phyloP scores from a whole-genome alignment of 2,113 vertebrate species.

The Arothron firmamentum region DNA sequence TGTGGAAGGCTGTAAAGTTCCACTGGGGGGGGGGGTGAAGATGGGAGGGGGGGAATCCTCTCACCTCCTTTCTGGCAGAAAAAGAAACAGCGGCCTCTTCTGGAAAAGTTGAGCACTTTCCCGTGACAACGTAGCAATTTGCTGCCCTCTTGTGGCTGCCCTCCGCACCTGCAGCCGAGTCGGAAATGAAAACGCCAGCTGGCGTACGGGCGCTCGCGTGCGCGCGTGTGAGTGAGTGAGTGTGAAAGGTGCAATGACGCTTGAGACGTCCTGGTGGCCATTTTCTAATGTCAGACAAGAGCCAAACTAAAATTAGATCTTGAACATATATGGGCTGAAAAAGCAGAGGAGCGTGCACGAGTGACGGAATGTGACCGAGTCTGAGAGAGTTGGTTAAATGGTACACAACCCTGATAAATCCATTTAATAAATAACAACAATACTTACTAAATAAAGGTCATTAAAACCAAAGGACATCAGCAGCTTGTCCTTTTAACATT shows the following conservation, averaged over 20 bases:
- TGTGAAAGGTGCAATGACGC: conserved; percentile 16
- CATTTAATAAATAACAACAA: too few relatives aligned
- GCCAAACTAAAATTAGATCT: conserved; percentile 50
- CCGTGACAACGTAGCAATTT: not conserved
- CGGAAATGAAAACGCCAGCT: too few relatives aligned
- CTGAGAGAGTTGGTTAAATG: too few relatives aligned
- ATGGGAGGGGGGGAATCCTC: conserved; percentile 10
- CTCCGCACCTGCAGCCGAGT: not conserved
- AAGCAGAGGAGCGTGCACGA: conserved; percentile 1
- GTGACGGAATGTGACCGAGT: conserved; percentile 25
- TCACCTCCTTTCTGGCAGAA: not conserved
- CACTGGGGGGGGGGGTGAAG: conserved; percentile 39
- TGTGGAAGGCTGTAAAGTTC: conserved; percentile 62
- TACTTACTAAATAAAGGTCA: too few relatives aligned
- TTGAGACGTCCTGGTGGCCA: conserved; percentile 28
- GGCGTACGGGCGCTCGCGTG: too few relatives aligned
- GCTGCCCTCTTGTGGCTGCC: not conserved
- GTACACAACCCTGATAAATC: too few relatives aligned
- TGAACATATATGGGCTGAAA: conserved; percentile 44
- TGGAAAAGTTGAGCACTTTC: not conserved
- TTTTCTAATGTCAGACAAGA: conserved; percentile 37
- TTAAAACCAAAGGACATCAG: too few relatives aligned
- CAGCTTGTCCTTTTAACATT: too few relatives aligned
- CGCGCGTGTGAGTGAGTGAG: not conserved
- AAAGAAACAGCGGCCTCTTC: conserved; percentile 17